Evolutionary conservation across 2,888 invertebrate species (phyloP).

Genomic region (Lasioglossum malachurum): DNA sequence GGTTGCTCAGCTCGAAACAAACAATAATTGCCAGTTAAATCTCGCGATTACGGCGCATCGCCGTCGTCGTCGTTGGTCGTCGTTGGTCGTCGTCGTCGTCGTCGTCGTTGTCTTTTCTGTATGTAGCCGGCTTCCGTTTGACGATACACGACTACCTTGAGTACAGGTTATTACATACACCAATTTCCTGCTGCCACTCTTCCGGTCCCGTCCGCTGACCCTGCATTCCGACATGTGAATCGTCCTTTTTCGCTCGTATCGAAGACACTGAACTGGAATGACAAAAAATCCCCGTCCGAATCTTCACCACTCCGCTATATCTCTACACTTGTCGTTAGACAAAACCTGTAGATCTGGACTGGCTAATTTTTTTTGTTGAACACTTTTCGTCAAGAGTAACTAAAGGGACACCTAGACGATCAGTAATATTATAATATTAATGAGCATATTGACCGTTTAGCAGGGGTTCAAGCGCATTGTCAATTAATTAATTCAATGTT

Average conservation of each 20-base stretch:
- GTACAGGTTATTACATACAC: slow-evolving; percentile 47
- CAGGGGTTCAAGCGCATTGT: too few relatives aligned
- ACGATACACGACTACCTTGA: slow-evolving; percentile 47
- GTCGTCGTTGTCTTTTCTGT: slow-evolving; percentile 39
- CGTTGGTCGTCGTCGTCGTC: slow-evolving; percentile 29
- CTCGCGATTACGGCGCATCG: slow-evolving; percentile 55
- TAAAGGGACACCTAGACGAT: too few relatives aligned
- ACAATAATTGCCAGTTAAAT: slow-evolving; percentile 66
- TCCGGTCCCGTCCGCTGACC: slow-evolving; percentile 34
- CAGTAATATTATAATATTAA: too few relatives aligned
- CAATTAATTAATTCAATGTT: too few relatives aligned
- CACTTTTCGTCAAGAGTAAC: too few relatives aligned
- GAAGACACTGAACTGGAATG: background rate
- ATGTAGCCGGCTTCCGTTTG: slow-evolving; percentile 63
- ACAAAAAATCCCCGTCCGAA: background rate
- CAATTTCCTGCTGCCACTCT: slow-evolving; percentile 59
- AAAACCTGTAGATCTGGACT: too few relatives aligned
- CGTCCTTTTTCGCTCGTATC: background rate
- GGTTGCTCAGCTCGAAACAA: slow-evolving; percentile 53
- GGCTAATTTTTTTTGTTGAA: too few relatives aligned
- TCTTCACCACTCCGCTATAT: too few relatives aligned
- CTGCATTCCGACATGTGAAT: background rate
- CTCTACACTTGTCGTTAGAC: too few relatives aligned
- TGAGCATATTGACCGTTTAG: too few relatives aligned
- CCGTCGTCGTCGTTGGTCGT: slow-evolving; percentile 21